Percentiles rank a stretch among this genome's conserved stretches.
Evolutionary conservation across 2,888 invertebrate species (phyloP).

Genomic region (Lasioglossum leucozonium): DNA sequence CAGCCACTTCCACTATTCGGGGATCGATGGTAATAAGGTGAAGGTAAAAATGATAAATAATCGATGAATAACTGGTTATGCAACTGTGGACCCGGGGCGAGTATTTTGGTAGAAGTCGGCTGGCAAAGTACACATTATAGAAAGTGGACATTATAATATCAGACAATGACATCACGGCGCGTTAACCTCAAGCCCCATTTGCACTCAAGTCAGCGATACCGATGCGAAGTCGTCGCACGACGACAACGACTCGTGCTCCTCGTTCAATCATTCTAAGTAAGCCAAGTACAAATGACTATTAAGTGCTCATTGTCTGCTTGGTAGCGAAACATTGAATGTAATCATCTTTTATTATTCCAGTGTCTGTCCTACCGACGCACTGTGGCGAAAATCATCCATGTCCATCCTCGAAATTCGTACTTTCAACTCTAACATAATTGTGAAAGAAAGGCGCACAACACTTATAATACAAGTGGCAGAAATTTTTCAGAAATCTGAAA

Average conservation of each 20-base stretch:
- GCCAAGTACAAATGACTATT: conserved; percentile 49
- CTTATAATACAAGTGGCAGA: too few relatives aligned
- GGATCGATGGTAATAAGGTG: too few relatives aligned
- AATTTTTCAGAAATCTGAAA: too few relatives aligned
- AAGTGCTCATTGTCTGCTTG: conserved; percentile 48
- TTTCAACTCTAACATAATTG: background rate
- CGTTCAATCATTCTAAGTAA: conserved; percentile 59
- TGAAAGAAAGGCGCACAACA: too few relatives aligned
- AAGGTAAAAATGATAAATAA: background rate
- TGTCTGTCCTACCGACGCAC: background rate
- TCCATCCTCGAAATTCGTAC: background rate
- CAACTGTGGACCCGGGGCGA: background rate
- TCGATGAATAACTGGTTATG: background rate
- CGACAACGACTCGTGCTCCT: conserved; percentile 29
- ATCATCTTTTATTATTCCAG: conserved; percentile 13
- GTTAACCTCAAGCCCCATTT: conserved; percentile 57
- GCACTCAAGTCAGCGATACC: conserved; percentile 43
- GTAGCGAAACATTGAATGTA: conserved; percentile 45
- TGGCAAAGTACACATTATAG: conserved; percentile 19
- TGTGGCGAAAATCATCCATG: background rate
- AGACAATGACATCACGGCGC: conserved; percentile 58
- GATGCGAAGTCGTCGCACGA: conserved; percentile 58
- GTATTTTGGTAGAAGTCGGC: background rate
- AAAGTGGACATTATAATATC: conserved; percentile 36
- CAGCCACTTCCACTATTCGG: too few relatives aligned